Conservation (phyloP, 2,797 vertebrate species). For the Sebastes trivittatus region DNA sequence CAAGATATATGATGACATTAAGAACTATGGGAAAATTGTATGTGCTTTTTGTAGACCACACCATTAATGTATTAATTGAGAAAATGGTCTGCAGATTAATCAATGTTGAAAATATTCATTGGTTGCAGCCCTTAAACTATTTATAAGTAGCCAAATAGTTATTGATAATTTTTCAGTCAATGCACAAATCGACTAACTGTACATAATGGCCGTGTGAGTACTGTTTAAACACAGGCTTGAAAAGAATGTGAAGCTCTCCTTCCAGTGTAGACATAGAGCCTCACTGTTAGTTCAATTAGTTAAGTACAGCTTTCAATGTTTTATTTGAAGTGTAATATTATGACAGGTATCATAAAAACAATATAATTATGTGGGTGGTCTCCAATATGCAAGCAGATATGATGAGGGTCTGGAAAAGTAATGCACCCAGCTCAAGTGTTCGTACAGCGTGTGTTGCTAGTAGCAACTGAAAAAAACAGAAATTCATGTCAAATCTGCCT, state of each 20-base stretch:
- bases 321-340: slow-evolving; percentile 38
- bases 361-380: slow-evolving; percentile 55
- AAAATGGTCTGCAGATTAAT: background rate
- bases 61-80: background rate
- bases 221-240: background rate
- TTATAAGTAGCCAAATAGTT: background rate
- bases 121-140: background rate
- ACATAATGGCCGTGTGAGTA: background rate
- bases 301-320: slow-evolving; percentile 6
- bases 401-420: slow-evolving; percentile 43
- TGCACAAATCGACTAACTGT: background rate
- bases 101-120: background rate
- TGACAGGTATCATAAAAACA: slow-evolving; percentile 44
- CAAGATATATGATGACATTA: background rate
- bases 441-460: slow-evolving; percentile 50
- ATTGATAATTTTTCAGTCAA: background rate
- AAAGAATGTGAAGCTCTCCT: background rate
- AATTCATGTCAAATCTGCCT: slow-evolving; percentile 49
- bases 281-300: slow-evolving; percentile 4
- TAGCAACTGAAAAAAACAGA: slow-evolving; percentile 69
- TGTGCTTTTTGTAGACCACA: background rate
- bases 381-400: slow-evolving; percentile 34
- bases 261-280: background rate
- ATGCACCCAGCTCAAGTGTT: slow-evolving; percentile 30
- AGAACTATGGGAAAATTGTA: background rate